Percentiles rank a stretch among this genome's conserved stretches.
phyloP scores from a whole-genome alignment of 2,113 vertebrate species.

The Hemichromis elongatus region DNA sequence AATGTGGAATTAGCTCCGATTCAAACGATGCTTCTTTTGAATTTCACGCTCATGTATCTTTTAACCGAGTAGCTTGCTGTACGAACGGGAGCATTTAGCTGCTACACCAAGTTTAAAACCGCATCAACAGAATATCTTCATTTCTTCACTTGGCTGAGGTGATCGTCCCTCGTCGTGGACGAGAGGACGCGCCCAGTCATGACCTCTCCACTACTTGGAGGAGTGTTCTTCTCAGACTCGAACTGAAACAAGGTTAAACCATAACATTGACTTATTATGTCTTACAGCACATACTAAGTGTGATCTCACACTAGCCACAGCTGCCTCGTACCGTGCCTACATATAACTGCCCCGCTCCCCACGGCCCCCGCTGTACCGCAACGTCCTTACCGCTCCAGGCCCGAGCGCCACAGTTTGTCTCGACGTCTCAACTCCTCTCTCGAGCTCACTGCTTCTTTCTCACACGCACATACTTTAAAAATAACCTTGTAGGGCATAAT shows the following conservation, averaged over 20 bases:
- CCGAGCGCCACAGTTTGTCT: not conserved
- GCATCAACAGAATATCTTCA: not conserved
- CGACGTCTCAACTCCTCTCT: not conserved
- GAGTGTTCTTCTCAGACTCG: not conserved
- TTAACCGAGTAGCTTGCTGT: not conserved
- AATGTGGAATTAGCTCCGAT: not conserved
- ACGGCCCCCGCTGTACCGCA: not conserved
- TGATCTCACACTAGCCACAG: not conserved
- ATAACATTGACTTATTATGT: not conserved
- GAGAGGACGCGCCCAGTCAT: no score
- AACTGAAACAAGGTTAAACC: not conserved
- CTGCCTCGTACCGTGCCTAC: not conserved
- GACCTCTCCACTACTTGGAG: not conserved
- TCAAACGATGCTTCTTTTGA: not conserved
- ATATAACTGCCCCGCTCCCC: not conserved
- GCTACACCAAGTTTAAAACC: not conserved
- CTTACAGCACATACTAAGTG: not conserved
- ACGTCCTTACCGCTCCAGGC: not conserved
- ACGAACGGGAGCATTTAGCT: not conserved
- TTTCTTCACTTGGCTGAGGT: not conserved
- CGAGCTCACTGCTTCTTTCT: not conserved
- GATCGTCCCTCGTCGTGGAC: no score
- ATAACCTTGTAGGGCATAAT: not conserved
- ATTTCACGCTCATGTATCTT: not conserved
- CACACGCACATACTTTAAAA: not conserved